A percentile compares a stretch with the other conserved stretches of the same genome.
These are phyloP conservation scores for Leucozona laternaria DNA, from an alignment of 2,888 invertebrate species.

Conservation along the genomic window DNA sequence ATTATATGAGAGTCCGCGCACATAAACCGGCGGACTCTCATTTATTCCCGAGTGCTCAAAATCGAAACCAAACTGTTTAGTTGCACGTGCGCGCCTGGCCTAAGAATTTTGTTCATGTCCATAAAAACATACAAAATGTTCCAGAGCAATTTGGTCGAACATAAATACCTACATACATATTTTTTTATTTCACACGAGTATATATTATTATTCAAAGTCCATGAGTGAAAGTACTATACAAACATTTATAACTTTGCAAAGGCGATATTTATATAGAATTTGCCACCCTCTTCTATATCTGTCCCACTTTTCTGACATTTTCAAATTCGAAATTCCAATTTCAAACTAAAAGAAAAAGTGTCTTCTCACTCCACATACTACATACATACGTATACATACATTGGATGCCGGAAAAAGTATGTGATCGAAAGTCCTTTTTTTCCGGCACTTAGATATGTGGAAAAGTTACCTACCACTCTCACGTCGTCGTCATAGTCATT, in stretches of 20 bases:
- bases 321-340: slow-evolving; percentile 72
- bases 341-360: slow-evolving; percentile 57
- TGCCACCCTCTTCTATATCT: slow-evolving; percentile 32
- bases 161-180: background rate
- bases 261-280: slow-evolving; percentile 65
- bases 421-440: slow-evolving; percentile 72
- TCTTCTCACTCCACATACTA: background rate
- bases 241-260: slow-evolving; percentile 52
- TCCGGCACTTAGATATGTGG: slow-evolving; percentile 74
- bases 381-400: too few relatives aligned
- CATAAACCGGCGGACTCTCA: too few relatives aligned
- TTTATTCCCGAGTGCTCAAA: too few relatives aligned
- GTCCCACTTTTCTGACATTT: slow-evolving; percentile 20
- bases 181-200: background rate
- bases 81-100: too few relatives aligned
- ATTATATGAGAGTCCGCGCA: too few relatives aligned
- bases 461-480: slow-evolving; percentile 64
- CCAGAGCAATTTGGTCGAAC: too few relatives aligned
- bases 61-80: too few relatives aligned
- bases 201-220: slow-evolving; percentile 23
- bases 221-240: slow-evolving; percentile 45
- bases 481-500: slow-evolving; percentile 22
- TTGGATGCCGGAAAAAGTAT: slow-evolving; percentile 45
- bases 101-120: too few relatives aligned
- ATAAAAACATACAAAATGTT: too few relatives aligned